A percentile compares a stretch with the other conserved stretches of the same genome.
phyloP scores from a whole-genome alignment of 2,113 vertebrate genomes.

The Caranx melampygus region DNA sequence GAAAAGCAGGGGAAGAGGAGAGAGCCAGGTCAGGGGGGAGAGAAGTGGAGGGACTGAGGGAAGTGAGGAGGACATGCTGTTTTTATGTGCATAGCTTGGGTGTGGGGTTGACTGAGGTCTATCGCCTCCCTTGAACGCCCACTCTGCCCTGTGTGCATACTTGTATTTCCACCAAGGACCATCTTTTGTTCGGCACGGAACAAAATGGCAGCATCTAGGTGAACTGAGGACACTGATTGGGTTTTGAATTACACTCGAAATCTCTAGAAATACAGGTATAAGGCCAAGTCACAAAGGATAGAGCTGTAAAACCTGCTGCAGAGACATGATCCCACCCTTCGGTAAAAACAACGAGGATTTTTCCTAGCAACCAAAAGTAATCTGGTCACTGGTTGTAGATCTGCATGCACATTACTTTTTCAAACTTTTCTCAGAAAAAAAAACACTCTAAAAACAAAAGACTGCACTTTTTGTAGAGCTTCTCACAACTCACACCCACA shows the following conservation, averaged over 20 bases:
- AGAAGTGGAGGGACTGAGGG: constrained; percentile 10
- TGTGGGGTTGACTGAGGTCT: constrained; percentile 68
- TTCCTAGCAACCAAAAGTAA: background rate
- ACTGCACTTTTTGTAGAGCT: background rate
- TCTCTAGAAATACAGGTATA: background rate
- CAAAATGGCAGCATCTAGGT: constrained; percentile 2
- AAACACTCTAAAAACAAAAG: background rate
- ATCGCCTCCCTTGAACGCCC: constrained; percentile 52
- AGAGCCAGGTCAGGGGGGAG: background rate
- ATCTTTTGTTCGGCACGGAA: constrained; percentile 8
- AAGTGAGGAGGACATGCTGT: constrained; percentile 31
- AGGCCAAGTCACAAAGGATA: background rate
- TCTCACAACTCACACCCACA: background rate
- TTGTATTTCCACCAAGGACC: constrained; percentile 37
- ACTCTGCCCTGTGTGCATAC: constrained; percentile 22
- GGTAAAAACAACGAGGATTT: background rate
- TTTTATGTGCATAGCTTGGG: constrained; percentile 41
- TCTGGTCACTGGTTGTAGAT: background rate
- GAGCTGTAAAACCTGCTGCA: background rate
- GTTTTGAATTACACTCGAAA: constrained; percentile 5
- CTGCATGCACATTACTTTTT: background rate
- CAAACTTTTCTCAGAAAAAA: too few relatives aligned
- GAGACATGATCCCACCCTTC: background rate
- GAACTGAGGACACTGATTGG: constrained; percentile 21
- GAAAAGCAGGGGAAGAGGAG: constrained; percentile 6